Conservation (phyloP, 2,797 vertebrate species). For the Sebastes trivittatus region DNA sequence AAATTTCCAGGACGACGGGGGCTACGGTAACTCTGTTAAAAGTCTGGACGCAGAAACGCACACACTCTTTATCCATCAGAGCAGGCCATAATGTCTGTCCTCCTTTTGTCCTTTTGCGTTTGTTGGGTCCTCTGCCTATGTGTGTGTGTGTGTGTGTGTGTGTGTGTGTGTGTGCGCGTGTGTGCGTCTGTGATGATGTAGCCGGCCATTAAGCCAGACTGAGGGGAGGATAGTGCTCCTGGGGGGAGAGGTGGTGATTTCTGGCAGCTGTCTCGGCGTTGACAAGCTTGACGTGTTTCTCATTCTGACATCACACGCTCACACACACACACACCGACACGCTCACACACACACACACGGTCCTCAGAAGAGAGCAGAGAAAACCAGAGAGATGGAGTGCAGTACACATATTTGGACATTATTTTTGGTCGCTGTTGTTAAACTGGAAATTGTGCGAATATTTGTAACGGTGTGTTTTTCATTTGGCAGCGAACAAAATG, state of each 20-base stretch:
- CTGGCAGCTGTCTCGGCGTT: constrained; percentile 51
- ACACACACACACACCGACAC: background rate
- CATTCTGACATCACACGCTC: constrained; percentile 44
- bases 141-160: too few species aligned
- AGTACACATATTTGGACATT: background rate
- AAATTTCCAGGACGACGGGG: constrained; percentile 70
- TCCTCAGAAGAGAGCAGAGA: background rate
- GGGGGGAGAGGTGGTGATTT: constrained; percentile 52
- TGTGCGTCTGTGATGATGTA: constrained; percentile 7
- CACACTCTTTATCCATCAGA: constrained; percentile 77
- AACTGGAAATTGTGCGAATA: constrained; percentile 20
- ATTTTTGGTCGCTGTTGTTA: constrained; percentile 9
- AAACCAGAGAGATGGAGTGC: background rate
- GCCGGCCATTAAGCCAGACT: constrained; percentile 33
- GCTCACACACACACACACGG: background rate
- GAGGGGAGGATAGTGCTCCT: constrained; percentile 42
- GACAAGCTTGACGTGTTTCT: constrained; percentile 56
- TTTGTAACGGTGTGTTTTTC: constrained; percentile 21
- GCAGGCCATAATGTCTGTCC: constrained; percentile 42
- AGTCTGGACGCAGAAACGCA: constrained; percentile 57
- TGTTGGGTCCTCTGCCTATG: background rate
- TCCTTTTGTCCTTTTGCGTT: constrained; percentile 48
- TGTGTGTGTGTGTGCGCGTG: too few species aligned
- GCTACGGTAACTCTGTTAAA: constrained; percentile 65
- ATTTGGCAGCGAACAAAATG: constrained; percentile 12